These are phyloP conservation scores for Gymnorhina tibicen DNA, from an alignment of 2,113 vertebrate species.

Conservation along the genomic window DNA sequence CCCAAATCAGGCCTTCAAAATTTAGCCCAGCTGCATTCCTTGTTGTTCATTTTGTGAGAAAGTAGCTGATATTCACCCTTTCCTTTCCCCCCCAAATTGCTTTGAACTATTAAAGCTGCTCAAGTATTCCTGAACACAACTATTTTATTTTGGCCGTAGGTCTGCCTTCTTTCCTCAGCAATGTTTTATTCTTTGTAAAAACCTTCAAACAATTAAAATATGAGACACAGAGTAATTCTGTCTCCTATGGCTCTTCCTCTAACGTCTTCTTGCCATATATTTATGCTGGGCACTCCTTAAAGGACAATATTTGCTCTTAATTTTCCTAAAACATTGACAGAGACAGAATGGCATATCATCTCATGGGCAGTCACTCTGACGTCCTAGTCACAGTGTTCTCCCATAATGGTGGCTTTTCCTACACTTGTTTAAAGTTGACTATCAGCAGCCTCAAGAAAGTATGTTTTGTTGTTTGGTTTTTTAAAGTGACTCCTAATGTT, in stretches of 20 bases:
- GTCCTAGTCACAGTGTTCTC: not conserved
- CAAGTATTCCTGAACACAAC: not conserved
- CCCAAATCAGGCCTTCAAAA: not conserved
- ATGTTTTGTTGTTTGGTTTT: not conserved
- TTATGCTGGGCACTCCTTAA: not conserved
- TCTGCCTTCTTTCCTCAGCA: not conserved
- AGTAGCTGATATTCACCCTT: not conserved
- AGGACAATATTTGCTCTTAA: not conserved
- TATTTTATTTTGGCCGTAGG: rapidly evolving
- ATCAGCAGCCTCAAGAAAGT: not conserved
- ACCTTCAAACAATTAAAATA: not conserved
- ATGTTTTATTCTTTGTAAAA: not conserved
- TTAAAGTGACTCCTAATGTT: not conserved
- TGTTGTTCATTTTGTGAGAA: not conserved
- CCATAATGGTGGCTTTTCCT: not conserved
- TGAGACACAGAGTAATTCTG: not conserved
- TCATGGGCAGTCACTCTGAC: not conserved
- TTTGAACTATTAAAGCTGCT: not conserved
- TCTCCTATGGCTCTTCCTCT: not conserved
- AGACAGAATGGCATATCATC: not conserved
- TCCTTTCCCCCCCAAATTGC: rapidly evolving
- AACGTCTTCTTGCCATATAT: not conserved
- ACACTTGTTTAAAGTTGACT: not conserved
- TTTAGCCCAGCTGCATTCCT: not conserved
- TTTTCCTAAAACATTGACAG: not conserved